A percentile compares a stretch with the other conserved stretches of the same genome.
These are phyloP conservation scores for Cheumatopsyche charites DNA, from an alignment of 1,140 invertebrate species.

Conservation along the genomic window DNA sequence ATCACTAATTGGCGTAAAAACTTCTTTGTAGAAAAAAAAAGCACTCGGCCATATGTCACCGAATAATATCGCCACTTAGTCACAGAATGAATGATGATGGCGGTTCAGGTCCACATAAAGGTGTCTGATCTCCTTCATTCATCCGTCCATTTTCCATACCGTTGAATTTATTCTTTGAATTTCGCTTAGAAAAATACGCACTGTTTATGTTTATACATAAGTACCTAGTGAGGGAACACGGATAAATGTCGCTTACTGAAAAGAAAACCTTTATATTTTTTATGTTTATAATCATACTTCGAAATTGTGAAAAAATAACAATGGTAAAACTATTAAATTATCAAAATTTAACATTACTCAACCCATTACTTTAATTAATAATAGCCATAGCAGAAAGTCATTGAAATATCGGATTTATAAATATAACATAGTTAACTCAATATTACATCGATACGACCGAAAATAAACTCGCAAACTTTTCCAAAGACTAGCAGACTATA, in stretches of 20 bases:
- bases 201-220: neutral
- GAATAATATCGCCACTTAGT: slow-evolving; percentile 46
- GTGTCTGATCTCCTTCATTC: neutral
- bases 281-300: neutral
- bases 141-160: neutral
- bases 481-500: too few species aligned
- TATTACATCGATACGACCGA: too few species aligned
- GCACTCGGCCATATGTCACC: slow-evolving; percentile 38
- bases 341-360: too few species aligned
- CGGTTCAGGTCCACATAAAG: slow-evolving; percentile 30
- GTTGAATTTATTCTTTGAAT: neutral
- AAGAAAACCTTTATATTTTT: neutral
- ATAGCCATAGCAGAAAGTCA: too few species aligned
- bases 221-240: neutral
- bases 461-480: too few species aligned
- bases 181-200: neutral
- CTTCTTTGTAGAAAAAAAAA: slow-evolving; percentile 25
- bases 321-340: too few species aligned
- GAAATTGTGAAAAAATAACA: too few species aligned
- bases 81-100: slow-evolving; percentile 42
- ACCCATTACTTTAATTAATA: too few species aligned
- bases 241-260: neutral
- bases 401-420: too few species aligned
- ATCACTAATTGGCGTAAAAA: slow-evolving; percentile 12
- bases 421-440: too few species aligned